Percentiles rank a stretch among this genome's conserved stretches.
Evolutionary conservation across 1,140 invertebrate species (phyloP).

Genomic region (Trichomalopsis sarcophagae): DNA sequence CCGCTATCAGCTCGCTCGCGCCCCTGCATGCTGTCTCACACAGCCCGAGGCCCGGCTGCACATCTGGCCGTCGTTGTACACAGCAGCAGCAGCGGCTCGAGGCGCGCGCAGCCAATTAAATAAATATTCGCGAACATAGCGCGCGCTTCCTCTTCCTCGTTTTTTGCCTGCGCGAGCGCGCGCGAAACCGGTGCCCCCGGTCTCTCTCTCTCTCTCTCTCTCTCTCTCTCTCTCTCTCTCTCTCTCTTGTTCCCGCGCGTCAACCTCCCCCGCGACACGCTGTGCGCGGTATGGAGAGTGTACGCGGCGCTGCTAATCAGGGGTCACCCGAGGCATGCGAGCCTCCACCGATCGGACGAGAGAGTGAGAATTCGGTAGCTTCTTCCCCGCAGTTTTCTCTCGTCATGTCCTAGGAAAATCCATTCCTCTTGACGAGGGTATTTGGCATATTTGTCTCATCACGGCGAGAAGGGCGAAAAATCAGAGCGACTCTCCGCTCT

Average conservation of each 20-base stretch:
- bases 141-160: slow-evolving; percentile 59
- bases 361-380: neutral
- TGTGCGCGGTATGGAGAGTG: too few species aligned
- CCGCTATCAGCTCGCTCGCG: slow-evolving; percentile 47
- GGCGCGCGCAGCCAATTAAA: slow-evolving; percentile 71
- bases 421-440: too few species aligned
- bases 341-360: neutral
- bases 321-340: too few species aligned
- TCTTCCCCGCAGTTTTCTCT: neutral
- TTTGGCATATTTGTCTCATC: too few species aligned
- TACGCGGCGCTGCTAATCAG: too few species aligned
- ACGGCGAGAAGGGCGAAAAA: neutral
- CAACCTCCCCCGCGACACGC: neutral
- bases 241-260: neutral
- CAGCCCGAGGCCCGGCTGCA: too few species aligned
- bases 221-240: too few species aligned
- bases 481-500: neutral
- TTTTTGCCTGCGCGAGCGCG: neutral
- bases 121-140: slow-evolving; percentile 73
- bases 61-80: too few species aligned
- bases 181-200: neutral
- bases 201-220: too few species aligned
- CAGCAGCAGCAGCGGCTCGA: slow-evolving; percentile 57
- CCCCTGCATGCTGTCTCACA: slow-evolving; percentile 61
- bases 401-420: too few species aligned